Percentiles rank a stretch among this genome's conserved stretches.
phyloP scores from a whole-genome alignment of 2,113 vertebrate species.

The Poicephalus gulielmi region DNA sequence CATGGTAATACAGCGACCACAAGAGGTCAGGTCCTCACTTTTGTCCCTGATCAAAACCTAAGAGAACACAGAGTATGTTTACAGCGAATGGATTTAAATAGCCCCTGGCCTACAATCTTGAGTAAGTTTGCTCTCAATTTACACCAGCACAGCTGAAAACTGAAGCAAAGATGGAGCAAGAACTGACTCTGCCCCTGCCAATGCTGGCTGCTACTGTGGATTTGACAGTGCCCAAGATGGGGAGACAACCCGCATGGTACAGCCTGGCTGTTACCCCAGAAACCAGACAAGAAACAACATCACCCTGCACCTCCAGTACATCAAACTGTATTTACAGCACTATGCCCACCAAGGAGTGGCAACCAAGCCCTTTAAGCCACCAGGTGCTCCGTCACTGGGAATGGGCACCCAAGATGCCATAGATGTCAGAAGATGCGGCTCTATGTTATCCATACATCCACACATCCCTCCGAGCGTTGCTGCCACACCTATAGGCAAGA shows the following conservation, averaged over 20 bases:
- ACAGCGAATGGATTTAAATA: background rate
- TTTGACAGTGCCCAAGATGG: fast-evolving
- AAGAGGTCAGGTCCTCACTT: slow-evolving; percentile 55
- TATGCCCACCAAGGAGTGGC: background rate
- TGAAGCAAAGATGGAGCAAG: background rate
- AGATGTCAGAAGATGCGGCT: background rate
- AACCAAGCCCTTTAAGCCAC: background rate
- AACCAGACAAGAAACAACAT: background rate
- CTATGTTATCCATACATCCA: background rate
- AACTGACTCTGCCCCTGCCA: background rate
- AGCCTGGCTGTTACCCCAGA: fast-evolving
- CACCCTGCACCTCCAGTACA: background rate
- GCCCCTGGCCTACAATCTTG: background rate
- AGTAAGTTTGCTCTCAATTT: background rate
- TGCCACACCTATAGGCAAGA: background rate
- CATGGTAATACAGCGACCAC: background rate
- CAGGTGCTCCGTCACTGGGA: background rate
- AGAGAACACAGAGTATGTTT: background rate
- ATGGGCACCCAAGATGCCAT: fast-evolving
- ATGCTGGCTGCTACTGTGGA: fast-evolving
- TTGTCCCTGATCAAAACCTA: background rate
- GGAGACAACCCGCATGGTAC: fast-evolving
- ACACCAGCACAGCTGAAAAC: background rate
- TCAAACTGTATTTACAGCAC: background rate
- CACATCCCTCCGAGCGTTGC: background rate